Conservation (phyloP, 2,113 vertebrate genomes). For the Indicator indicator region DNA sequence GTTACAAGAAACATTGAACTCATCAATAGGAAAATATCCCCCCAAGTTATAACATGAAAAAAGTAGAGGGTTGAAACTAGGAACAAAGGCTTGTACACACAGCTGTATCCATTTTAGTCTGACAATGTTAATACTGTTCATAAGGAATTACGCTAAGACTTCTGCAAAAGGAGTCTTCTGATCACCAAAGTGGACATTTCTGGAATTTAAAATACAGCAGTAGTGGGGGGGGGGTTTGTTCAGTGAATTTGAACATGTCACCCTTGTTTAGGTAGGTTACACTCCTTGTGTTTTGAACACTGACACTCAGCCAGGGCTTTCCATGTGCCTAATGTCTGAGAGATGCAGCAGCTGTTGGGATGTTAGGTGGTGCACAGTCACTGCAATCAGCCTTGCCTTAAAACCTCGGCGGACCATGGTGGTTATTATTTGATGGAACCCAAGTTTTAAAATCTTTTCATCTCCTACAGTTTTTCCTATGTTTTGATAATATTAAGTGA, state of each 20-base stretch:
- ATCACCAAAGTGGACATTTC: background rate
- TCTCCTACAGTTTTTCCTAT: background rate
- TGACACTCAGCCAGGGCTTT: background rate
- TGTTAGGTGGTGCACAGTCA: background rate
- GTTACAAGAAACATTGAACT: constrained; percentile 41
- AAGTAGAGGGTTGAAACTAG: constrained; percentile 22
- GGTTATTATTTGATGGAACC: background rate
- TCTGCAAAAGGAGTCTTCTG: background rate
- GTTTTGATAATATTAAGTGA: constrained; percentile 44
- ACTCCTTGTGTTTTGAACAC: background rate
- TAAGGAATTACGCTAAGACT: background rate
- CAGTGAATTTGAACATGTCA: accelerated
- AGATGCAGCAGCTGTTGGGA: constrained; percentile 27
- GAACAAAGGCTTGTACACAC: constrained; percentile 49
- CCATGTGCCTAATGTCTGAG: background rate
- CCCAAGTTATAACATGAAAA: constrained; percentile 31
- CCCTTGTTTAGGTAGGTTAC: background rate
- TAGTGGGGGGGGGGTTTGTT: accelerated
- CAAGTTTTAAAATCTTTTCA: constrained; percentile 17
- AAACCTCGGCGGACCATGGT: background rate
- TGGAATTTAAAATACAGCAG: background rate
- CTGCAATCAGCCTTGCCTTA: background rate
- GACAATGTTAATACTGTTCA: background rate
- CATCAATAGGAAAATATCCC: constrained; percentile 60
- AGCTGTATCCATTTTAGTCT: too few species aligned